A percentile compares a stretch with the other conserved stretches of the same genome.
Evolutionary conservation across 2,113 vertebrate species (phyloP).

Genomic region (Junco hyemalis): DNA sequence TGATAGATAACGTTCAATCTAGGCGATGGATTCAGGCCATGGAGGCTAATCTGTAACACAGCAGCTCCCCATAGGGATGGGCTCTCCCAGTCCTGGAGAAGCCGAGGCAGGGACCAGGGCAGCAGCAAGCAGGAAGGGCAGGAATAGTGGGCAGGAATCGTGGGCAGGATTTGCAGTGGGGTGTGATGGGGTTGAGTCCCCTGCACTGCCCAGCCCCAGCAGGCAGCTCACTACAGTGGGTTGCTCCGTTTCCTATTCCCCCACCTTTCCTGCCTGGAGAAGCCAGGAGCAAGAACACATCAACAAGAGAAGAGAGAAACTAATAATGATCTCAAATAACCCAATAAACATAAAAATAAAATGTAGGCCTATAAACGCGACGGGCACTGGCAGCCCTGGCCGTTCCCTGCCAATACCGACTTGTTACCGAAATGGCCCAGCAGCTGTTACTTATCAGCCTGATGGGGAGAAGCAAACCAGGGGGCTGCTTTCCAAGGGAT

Average conservation of each 20-base stretch:
- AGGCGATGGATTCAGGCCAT: slow-evolving; percentile 14
- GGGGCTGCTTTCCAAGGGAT: slow-evolving; percentile 54
- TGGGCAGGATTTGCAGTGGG: not conserved
- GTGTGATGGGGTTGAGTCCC: not conserved
- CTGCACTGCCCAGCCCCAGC: rapidly evolving
- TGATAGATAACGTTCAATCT: slow-evolving; percentile 75
- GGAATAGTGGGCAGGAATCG: not conserved
- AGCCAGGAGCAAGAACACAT: slow-evolving; percentile 53
- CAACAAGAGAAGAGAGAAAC: slow-evolving; percentile 57
- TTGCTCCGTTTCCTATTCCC: not conserved
- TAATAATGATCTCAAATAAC: slow-evolving; percentile 68
- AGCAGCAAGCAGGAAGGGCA: not conserved
- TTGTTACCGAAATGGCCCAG: slow-evolving; percentile 57
- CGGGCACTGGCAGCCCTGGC: slow-evolving; percentile 48
- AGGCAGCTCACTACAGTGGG: rapidly evolving
- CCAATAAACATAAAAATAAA: slow-evolving; percentile 70
- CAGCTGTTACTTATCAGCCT: slow-evolving; percentile 67
- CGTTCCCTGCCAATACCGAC: slow-evolving; percentile 42
- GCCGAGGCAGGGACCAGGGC: not conserved
- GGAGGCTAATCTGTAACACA: slow-evolving; percentile 50
- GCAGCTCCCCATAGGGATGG: not conserved
- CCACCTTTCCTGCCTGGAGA: not conserved
- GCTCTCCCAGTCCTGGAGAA: not conserved
- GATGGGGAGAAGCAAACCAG: slow-evolving; percentile 34
- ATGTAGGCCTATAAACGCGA: slow-evolving; percentile 62